Evolutionary conservation across 2,113 vertebrate species (phyloP), one percentile per base, ranked within the genome.

Genomic region (Brachyistius frenatus): DNA sequence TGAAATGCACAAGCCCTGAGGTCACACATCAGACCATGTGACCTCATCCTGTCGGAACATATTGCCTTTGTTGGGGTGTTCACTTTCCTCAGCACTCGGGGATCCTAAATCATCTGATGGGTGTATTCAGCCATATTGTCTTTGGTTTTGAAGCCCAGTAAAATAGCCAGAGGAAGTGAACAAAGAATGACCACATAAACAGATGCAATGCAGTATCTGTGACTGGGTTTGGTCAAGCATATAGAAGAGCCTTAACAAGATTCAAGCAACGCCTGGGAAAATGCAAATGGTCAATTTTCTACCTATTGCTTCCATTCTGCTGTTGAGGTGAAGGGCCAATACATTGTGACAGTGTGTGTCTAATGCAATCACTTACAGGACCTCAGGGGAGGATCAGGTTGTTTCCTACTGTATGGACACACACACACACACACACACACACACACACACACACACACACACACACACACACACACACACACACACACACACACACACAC

Each of bases 51-150:
- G 80, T 83, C 80, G 2, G 23, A 54, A 47, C 52, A 54, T 31
- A 49, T 81, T 37, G 16, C 10, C 36, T 16, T 75, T 50, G 44
- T 35, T 32, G 33, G 41, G 49, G 57, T 5, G 14, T 55, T 56
- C 74, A 66, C 69, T 75, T 65, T 78, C 15, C 61, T 66, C 30
- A 50, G 56, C 62, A 50, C 46, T 49, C 54, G 14, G 23, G 5
- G 57, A 64, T 68, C 14, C 65, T 53, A 58, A 23, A 66, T 58
- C 60, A 77, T 85, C 36, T 41, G 77, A 81, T 81, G 68, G 68
- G 73, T 64, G 70, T 55, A 69, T 52, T 33, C 76, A 84, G 23
- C 60, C 73, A 72, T 65, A 66, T 66, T 66, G 30, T 33, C 31
- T 71, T 46, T 76, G 73, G 64, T 66, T 37, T 2, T 71, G 61